phyloP scores from a whole-genome alignment of 2,797 vertebrate genomes.

The Margarornis squamiger region DNA sequence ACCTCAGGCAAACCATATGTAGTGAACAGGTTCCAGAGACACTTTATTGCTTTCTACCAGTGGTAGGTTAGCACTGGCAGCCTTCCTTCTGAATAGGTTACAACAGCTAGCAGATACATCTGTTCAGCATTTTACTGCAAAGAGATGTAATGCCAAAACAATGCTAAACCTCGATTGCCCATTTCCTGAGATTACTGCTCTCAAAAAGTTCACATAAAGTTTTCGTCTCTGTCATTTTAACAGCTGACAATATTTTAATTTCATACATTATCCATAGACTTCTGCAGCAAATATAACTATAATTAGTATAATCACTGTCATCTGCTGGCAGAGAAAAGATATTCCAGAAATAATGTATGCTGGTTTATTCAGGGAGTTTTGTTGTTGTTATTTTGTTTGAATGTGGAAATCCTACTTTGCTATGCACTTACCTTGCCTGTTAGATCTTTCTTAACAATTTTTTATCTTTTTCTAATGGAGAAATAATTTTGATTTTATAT shows the following conservation, averaged over 20 bases:
- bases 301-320: constrained; percentile 32
- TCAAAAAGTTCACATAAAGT: constrained; percentile 41
- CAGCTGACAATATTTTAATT: constrained; percentile 46
- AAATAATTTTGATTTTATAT: not conserved
- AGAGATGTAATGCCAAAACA: constrained; percentile 42
- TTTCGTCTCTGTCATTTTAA: constrained; percentile 31
- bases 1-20: constrained; percentile 66
- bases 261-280: constrained; percentile 31
- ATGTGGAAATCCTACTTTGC: not conserved
- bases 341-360: constrained; percentile 24
- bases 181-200: constrained; percentile 49
- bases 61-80: constrained; percentile 54
- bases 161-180: constrained; percentile 32
- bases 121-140: constrained; percentile 55
- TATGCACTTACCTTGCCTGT: not conserved
- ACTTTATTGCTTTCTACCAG: constrained; percentile 54
- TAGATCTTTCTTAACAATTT: not conserved
- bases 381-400: not conserved
- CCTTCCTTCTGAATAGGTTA: constrained; percentile 37
- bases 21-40: constrained; percentile 64
- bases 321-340: constrained; percentile 5
- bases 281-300: constrained; percentile 14
- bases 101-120: constrained; percentile 57
- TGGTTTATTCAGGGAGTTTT: not conserved
- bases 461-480: not conserved